Evolutionary conservation across 2,888 invertebrate species (phyloP).

Genomic region (Plebejus anna): DNA sequence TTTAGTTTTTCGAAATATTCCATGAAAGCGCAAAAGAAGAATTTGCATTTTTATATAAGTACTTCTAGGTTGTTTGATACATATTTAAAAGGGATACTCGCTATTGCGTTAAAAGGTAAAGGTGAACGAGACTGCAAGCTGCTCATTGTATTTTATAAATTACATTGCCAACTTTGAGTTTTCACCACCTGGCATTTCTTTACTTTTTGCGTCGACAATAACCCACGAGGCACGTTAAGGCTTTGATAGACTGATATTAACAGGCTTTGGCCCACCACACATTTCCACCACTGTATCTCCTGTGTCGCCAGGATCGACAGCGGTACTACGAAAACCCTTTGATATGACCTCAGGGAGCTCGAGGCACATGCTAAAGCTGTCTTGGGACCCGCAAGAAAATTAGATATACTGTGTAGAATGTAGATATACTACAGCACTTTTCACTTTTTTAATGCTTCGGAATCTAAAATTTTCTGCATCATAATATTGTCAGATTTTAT

Average conservation of each 20-base stretch:
- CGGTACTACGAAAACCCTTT: too few species aligned
- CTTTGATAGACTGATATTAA: not conserved
- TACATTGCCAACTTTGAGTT: constrained; percentile 9
- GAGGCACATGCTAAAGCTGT: too few species aligned
- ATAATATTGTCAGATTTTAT: too few species aligned
- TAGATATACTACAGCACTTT: not conserved
- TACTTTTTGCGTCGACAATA: not conserved
- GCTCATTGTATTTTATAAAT: constrained; percentile 37
- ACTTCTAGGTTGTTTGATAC: constrained; percentile 8
- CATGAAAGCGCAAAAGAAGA: not conserved
- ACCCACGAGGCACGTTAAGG: not conserved
- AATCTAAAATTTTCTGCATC: too few species aligned
- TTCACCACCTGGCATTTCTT: constrained; percentile 25
- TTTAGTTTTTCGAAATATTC: too few species aligned
- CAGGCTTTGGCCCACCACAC: too few species aligned
- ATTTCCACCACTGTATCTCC: too few species aligned
- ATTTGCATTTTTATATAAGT: not conserved
- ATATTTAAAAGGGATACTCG: constrained; percentile 7
- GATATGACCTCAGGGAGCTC: too few species aligned
- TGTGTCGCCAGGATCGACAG: too few species aligned
- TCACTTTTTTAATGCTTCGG: not conserved
- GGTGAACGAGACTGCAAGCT: constrained; percentile 39
- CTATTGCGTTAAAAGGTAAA: constrained; percentile 36
- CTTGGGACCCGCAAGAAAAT: too few species aligned
- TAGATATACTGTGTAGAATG: not conserved